Percentiles rank a stretch among this genome's conserved stretches.
These are phyloP conservation scores for Trachelus stipa DNA, from an alignment of 2,888 invertebrate genomes.

Conservation along the genomic window DNA sequence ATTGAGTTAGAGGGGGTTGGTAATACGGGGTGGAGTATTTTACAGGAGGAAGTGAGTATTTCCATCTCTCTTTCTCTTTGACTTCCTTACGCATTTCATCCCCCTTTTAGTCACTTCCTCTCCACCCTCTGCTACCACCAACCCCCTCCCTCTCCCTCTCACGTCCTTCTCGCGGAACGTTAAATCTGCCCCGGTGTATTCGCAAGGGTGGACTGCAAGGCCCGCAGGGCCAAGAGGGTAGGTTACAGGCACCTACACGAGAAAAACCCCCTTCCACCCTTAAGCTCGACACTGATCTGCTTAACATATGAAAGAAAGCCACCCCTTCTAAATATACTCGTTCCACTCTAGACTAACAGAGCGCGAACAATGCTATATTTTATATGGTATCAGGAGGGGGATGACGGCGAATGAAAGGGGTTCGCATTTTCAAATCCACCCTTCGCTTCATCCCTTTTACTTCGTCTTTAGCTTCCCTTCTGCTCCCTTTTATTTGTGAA, in stretches of 20 bases:
- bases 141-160: background rate
- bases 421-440: slow-evolving; percentile 28
- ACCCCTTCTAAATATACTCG: slow-evolving; percentile 60
- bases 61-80: background rate
- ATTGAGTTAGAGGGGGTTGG: background rate
- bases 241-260: slow-evolving; percentile 1
- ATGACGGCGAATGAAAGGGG: slow-evolving; percentile 47
- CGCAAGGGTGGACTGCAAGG: background rate
- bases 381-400: slow-evolving; percentile 56
- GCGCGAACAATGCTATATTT: slow-evolving; percentile 62
- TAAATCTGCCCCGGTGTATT: slow-evolving; percentile 7
- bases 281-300: slow-evolving; percentile 56
- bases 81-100: background rate
- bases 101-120: slow-evolving; percentile 3
- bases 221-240: slow-evolving; percentile 3
- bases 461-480: slow-evolving; percentile 14
- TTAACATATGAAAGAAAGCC: slow-evolving; percentile 63
- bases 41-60: background rate
- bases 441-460: slow-evolving; percentile 22
- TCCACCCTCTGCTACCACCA: slow-evolving; percentile 20
- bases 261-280: slow-evolving; percentile 17
- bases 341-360: slow-evolving; percentile 57
- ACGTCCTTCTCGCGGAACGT: slow-evolving; percentile 3
- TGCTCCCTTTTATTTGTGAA: slow-evolving; percentile 2
- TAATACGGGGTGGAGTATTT: background rate